Evolutionary conservation across 2,888 invertebrate genomes (phyloP).

Genomic region (Endotricha flammealis): DNA sequence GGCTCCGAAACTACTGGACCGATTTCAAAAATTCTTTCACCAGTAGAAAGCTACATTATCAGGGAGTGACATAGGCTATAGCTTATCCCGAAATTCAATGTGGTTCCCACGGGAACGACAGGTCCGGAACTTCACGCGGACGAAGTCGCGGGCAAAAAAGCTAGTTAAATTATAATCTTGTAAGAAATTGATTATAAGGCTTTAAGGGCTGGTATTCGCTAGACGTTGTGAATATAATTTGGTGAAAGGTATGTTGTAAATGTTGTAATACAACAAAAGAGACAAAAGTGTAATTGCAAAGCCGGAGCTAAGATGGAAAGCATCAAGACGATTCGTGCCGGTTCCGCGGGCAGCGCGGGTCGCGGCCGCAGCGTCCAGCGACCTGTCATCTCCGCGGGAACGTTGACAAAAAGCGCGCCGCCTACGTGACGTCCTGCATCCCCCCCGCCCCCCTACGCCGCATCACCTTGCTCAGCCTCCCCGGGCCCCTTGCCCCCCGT

Average conservation of each 20-base stretch:
- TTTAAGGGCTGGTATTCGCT: too few species aligned
- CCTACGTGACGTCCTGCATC: slow-evolving; percentile 74
- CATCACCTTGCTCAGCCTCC: slow-evolving; percentile 21
- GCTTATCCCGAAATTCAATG: too few species aligned
- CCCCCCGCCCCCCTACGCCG: slow-evolving; percentile 24
- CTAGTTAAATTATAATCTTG: too few species aligned
- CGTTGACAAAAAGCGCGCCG: slow-evolving; percentile 77
- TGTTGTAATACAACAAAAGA: background rate
- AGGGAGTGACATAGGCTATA: too few species aligned
- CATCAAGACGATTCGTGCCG: slow-evolving; percentile 55
- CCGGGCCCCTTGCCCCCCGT: slow-evolving; percentile 27
- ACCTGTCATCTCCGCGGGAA: slow-evolving; percentile 78
- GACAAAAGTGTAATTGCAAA: background rate
- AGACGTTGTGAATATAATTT: too few species aligned
- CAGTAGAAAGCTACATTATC: too few species aligned
- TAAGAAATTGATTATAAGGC: too few species aligned
- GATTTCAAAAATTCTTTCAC: too few species aligned
- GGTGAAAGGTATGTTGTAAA: slow-evolving; percentile 5
- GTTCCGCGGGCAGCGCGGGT: slow-evolving; percentile 35
- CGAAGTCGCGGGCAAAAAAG: too few species aligned
- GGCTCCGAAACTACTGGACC: too few species aligned
- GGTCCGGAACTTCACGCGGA: too few species aligned
- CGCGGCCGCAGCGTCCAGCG: slow-evolving; percentile 67
- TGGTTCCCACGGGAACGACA: too few species aligned
- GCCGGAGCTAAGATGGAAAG: slow-evolving; percentile 39